These are phyloP conservation scores for Brachionus rotundiformis DNA, from an alignment of 1,140 invertebrate genomes.

Conservation along the genomic window DNA sequence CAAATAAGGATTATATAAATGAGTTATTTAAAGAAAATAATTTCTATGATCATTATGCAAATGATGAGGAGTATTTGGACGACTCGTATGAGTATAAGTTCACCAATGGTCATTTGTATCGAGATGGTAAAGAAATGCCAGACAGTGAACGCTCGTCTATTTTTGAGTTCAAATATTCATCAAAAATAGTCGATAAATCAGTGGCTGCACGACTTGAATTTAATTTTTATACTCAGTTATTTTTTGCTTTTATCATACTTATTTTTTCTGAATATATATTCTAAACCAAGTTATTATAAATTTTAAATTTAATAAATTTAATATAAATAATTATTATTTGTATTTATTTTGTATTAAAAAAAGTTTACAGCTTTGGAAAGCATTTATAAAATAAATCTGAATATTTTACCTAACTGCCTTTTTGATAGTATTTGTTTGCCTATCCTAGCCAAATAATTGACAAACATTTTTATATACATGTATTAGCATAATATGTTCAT, in stretches of 20 bases:
- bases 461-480: no score
- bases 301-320: background rate
- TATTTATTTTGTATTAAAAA: no score
- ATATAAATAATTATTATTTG: background rate
- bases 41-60: background rate
- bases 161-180: background rate
- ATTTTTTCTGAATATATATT: background rate
- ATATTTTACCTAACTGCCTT: no score
- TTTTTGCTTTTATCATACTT: background rate
- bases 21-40: background rate
- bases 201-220: background rate
- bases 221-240: background rate
- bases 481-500: no score
- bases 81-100: background rate
- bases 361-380: no score
- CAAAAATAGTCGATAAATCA: background rate
- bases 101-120: background rate
- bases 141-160: conserved; percentile 17
- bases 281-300: background rate
- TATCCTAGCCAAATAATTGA: no score
- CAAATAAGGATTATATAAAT: background rate
- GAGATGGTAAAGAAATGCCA: background rate
- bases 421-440: no score
- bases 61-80: background rate
- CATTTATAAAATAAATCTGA: no score